Conservation (phyloP, 2,797 vertebrate genomes). For the Hapalemur alaotrensis region DNA sequence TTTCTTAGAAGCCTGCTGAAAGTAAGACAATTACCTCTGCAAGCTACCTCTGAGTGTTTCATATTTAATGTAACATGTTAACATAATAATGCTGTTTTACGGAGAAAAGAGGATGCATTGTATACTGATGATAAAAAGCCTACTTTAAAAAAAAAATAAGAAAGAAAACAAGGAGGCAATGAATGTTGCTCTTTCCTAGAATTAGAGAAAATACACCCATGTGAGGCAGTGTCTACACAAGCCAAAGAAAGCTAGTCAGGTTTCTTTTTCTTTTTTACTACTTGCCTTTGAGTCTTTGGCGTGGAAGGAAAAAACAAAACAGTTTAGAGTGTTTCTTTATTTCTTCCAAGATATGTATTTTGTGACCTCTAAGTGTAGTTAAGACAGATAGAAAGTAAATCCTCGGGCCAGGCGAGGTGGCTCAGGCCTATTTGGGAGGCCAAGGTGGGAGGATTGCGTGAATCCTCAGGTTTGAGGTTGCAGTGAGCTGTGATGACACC, state of each 20-base stretch:
- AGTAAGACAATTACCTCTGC: conserved; percentile 70
- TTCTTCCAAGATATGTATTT: neutral
- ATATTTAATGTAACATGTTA: conserved; percentile 73
- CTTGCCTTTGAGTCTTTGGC: neutral
- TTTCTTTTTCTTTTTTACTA: neutral
- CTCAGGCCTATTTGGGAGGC: neutral
- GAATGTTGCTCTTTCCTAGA: neutral
- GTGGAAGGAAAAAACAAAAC: neutral
- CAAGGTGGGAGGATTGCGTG: neutral
- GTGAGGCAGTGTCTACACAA: neutral
- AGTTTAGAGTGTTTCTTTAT: neutral
- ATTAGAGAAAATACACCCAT: neutral
- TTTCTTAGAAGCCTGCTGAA: conserved; percentile 74
- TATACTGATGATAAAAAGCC: conserved; percentile 5
- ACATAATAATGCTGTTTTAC: conserved; percentile 53
- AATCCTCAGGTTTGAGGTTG: neutral
- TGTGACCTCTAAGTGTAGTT: neutral
- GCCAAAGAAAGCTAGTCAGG: neutral
- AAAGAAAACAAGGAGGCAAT: neutral
- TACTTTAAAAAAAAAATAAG: neutral
- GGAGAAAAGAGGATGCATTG: conserved; percentile 34
- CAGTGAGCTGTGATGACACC: neutral
- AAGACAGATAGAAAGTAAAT: neutral
- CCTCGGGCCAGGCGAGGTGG: neutral
- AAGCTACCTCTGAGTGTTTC: conserved; percentile 54